Evolutionary conservation across 2,888 invertebrate genomes (phyloP), one percentile per base, ranked within the genome.

Genomic region (Eupsilia transversa): DNA sequence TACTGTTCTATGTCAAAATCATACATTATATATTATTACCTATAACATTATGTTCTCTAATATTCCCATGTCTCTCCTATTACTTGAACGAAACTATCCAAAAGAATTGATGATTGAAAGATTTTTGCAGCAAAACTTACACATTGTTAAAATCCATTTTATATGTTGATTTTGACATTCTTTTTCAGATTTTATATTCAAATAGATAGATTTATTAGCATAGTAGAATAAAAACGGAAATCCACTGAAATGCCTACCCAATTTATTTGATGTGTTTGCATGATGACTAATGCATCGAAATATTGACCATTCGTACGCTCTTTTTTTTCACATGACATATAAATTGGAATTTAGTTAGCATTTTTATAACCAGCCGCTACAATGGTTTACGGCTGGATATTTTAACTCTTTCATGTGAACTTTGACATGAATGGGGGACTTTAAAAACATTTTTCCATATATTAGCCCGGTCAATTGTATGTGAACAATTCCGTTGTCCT

Each of bases 351-450:
- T 72, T 23, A 33, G 14, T 57, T 6, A 20, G 41, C 41, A n/a
- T 38, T 72, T 68, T 49, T 75, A 49, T 49, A 43, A 66, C 52
- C 71, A 52, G 59, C 17, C 30, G 6, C 43, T 71, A 56, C 33
- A 52, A 57, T 72, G 43, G 68, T 66, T 30, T 54, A 70, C n/a
- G n/a, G 23, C 57, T 67, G 35, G 27, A 72, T 61, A 77, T 52
- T 79, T 76, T 27, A 82, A 66, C 67, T 59, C 66, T 82, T 77
- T 71, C 59, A 61, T 69, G 65, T 82, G 70, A 84, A 84, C 77
- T 82, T 78, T 61, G 78, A 86, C 73, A 88, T 82, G 76, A 82
- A 84, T 87, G 77, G 76, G 70, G 77, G 71, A 75, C 63, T 72
- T 79, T 84, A 69, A 52, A 77, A 80, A 77, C 65, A 82, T 86